These are phyloP conservation scores for Alosa sapidissima DNA, from an alignment of 2,797 vertebrate genomes.

Conservation along the genomic window DNA sequence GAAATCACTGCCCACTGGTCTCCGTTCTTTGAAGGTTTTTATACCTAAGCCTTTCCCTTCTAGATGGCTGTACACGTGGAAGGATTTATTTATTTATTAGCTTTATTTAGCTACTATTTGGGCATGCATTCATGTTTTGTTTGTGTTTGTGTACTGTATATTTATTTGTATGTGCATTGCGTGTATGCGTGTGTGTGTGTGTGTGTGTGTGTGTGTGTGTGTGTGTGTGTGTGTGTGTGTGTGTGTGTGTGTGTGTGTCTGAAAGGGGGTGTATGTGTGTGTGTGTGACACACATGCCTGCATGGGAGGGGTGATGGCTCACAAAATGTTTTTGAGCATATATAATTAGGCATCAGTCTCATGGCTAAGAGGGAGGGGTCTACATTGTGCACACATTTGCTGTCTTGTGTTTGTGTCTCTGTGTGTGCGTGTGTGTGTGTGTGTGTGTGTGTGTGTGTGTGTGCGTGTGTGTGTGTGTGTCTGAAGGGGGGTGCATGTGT, in stretches of 20 bases:
- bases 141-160: neutral
- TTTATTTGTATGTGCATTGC: neutral
- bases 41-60: neutral
- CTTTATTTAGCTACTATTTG: neutral
- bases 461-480: neutral
- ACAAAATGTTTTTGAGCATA: neutral
- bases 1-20: neutral
- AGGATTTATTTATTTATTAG: neutral
- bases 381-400: neutral
- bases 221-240: neutral
- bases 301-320: neutral
- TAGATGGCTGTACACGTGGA: neutral
- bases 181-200: neutral
- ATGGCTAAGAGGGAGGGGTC: neutral
- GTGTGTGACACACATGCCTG: neutral
- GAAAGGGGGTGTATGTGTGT: neutral
- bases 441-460: conserved; percentile 12
- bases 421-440: neutral
- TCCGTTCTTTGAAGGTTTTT: neutral
- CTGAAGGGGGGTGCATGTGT: neutral
- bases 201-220: neutral
- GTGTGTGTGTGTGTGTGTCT: neutral
- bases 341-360: conserved; percentile 17
- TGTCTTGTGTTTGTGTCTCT: neutral
- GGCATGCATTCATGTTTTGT: neutral